These are phyloP conservation scores for Synaphobranchus kaupii DNA, from an alignment of 2,797 vertebrate genomes.

Conservation along the genomic window DNA sequence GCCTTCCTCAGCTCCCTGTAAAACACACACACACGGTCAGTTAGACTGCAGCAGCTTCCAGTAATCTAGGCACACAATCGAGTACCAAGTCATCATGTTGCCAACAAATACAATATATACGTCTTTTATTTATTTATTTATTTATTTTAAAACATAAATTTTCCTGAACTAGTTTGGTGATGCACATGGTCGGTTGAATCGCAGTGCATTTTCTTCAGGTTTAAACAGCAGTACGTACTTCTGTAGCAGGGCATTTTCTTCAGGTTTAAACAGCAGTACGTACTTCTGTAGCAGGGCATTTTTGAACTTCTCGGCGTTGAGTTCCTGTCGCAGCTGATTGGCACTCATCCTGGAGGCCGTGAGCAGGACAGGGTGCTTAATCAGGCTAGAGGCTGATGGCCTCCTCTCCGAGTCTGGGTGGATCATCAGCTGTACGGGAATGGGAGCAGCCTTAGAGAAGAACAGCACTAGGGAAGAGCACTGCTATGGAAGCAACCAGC, in stretches of 20 bases:
- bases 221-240: constrained; percentile 76
- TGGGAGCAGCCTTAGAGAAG: not conserved
- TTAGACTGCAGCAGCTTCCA: not conserved
- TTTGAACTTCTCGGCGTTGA: constrained; percentile 96
- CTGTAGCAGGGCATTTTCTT: constrained; percentile 69
- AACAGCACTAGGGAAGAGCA: not conserved
- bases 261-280: constrained; percentile 44
- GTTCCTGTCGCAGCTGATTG: constrained; percentile 90
- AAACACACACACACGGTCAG: constrained; percentile 33
- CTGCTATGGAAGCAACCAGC: not conserved
- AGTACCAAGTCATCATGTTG: too few relatives aligned
- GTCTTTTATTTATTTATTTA: too few relatives aligned
- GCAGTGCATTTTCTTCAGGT: not conserved
- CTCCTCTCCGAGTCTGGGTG: constrained; percentile 78
- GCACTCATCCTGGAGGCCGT: constrained; percentile 90
- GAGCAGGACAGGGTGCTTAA: constrained; percentile 87
- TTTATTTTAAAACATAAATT: too few relatives aligned
- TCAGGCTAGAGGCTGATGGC: constrained; percentile 75
- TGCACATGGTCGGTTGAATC: not conserved
- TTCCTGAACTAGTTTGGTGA: not conserved
- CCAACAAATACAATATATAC: not conserved
- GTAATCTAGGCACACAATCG: not conserved
- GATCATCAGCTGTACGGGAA: constrained; percentile 74
- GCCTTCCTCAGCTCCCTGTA: constrained; percentile 82
- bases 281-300: constrained; percentile 96